Conservation (phyloP, 1,140 invertebrate species). For the Drosophila nannoptera region DNA sequence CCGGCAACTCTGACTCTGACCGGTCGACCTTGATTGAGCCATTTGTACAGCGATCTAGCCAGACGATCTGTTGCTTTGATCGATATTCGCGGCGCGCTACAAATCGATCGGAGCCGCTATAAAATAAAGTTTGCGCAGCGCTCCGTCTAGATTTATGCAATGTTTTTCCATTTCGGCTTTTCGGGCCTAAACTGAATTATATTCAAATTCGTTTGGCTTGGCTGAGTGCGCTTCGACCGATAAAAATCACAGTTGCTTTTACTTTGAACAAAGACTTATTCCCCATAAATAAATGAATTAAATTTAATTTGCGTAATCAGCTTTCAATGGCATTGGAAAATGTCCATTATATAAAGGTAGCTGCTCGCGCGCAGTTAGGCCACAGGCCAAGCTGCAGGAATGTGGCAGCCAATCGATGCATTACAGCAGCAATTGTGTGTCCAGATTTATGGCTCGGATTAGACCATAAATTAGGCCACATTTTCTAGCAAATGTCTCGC, state of each 20-base stretch:
- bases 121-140: conserved; percentile 55
- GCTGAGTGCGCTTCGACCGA: conserved; percentile 52
- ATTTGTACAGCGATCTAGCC: conserved; percentile 44
- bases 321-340: conserved; percentile 65
- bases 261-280: conserved; percentile 38
- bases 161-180: conserved; percentile 52
- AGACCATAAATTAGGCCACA: conserved; percentile 29
- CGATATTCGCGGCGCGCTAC: conserved; percentile 58
- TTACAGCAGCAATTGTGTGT: conserved; percentile 14
- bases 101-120: conserved; percentile 63
- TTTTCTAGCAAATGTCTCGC: conserved; percentile 16
- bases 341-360: conserved; percentile 48
- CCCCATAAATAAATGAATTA: conserved; percentile 58
- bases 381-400: conserved; percentile 12
- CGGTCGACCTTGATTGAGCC: conserved; percentile 58
- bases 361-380: neutral
- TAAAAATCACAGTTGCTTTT: conserved; percentile 65
- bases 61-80: conserved; percentile 51
- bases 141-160: conserved; percentile 63
- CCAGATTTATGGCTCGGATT: conserved; percentile 13
- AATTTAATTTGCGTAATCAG: conserved; percentile 73
- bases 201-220: conserved; percentile 62
- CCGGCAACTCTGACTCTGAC: conserved; percentile 27
- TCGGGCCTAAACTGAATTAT: conserved; percentile 62
- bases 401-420: conserved; percentile 17